Base-by-base conservation (phyloP, 1,140 invertebrate genomes). In the Euwallacea similis region DNA sequence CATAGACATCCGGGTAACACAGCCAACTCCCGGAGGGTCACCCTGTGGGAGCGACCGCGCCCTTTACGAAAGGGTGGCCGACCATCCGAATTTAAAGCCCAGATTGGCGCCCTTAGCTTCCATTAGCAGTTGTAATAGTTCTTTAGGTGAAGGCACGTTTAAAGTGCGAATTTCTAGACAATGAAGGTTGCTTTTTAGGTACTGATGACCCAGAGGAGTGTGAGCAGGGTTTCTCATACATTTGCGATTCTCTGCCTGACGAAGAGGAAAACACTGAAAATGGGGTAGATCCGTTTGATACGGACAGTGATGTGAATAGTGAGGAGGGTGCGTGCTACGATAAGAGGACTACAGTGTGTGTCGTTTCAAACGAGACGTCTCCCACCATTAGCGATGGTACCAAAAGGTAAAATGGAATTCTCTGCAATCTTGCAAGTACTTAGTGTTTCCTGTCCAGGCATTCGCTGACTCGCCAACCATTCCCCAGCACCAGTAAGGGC, bases 221-320 rank as follows among this genome's bases (percentile, higher is more conserved):
- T 73, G 85, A 88, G 72, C 21, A 33, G 21, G 81, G 84, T 50
- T 83, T 83, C 16, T 91, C 88, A 3, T 84, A 91, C 9, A 89
- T 87, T 56, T 89, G 89, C 60, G 90, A 92, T 78, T 91, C 90
- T 2, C 90, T 92, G 42, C 83, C 85, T 21, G 87, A 89, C 76
- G 87, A 88, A 62, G 85, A 85, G 53, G 74, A 86, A 64, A 88
- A 89, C 74, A 93, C 91, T 2, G 91, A 92, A 77, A 90, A 92
- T 77, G 91, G 92, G 79, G 88, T 92, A 66, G 90, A 91, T 72
- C 90, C 90, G 71, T 90, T 92, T 78, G 91, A 90, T 53, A 93
- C 90, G 42, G 91, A 93, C 77, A 92, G 90, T 76, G 91, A 91
- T 66, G 87, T 86, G 11, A 78, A 78, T 50, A 76, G 74, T 71